These are phyloP conservation scores for Malacoraja senta DNA, from an alignment of 2,797 vertebrate species.

Conservation along the genomic window DNA sequence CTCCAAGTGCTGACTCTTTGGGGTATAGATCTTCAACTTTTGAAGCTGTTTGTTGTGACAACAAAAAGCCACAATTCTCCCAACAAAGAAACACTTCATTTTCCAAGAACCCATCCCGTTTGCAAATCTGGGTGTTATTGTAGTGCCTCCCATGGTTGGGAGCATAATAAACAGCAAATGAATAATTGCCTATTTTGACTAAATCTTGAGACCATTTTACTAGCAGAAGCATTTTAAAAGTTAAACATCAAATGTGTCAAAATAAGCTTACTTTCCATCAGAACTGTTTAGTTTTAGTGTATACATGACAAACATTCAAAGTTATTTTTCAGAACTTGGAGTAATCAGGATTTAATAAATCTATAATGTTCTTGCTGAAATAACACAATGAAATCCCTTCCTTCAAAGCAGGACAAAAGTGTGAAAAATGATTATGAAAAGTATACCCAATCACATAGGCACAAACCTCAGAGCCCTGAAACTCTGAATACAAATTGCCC, in stretches of 20 bases:
- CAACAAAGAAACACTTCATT: too few relatives aligned
- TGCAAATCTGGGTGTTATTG: too few relatives aligned
- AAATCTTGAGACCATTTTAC: background rate
- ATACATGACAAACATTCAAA: background rate
- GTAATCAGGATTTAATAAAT: background rate
- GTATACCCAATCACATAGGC: conserved; percentile 8
- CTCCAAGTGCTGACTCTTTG: too few relatives aligned
- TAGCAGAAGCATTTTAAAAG: background rate
- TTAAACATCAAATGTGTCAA: background rate
- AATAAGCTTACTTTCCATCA: background rate
- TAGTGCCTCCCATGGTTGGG: background rate
- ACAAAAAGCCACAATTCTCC: too few relatives aligned
- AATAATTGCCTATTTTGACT: background rate
- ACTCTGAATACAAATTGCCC: background rate
- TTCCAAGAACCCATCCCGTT: too few relatives aligned
- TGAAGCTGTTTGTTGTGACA: too few relatives aligned
- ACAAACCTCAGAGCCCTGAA: background rate
- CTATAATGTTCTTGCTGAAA: background rate
- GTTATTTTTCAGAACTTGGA: too few relatives aligned
- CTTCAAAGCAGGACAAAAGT: background rate
- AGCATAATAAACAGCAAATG: background rate
- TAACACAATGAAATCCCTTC: background rate
- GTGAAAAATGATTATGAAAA: background rate
- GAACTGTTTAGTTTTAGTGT: background rate
- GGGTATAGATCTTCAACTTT: too few relatives aligned